Evolutionary conservation across 1,140 invertebrate genomes (phyloP), one percentile per base, ranked within the genome.

Genomic region (Dreissena rostriformis): DNA sequence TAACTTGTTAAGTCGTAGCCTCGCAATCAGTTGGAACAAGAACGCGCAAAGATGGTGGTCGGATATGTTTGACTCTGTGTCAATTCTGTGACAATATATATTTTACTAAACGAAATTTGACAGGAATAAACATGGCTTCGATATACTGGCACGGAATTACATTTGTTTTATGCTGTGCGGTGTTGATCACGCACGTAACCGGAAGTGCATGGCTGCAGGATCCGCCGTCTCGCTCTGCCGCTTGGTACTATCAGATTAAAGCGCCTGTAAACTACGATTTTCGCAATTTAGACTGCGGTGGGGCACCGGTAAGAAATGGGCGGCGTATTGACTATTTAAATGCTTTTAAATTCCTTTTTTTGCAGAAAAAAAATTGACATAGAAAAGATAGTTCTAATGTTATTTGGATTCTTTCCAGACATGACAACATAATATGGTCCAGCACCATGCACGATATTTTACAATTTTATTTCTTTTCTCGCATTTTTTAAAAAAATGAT

Each of bases 221-320:
- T 72, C 82, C 82, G 0, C 82, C 82, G 11, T 67, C 61, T 24
- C 67, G 82, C 22, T 84, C 82, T 0, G 82, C 82, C 8, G 73
- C 75, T 11, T 84, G 82, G 82, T 77, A 84, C 26, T 84, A 77
- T n/a, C 82, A 84, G 75, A 65, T 84, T 52, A 63, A 66, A 70
- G 66, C 82, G 15, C 82, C 82, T 8, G 74, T 84, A 22, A 84
- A 84, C 53, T 84, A 84, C 39, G 70, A 84, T 55, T 84, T 77
- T n/a, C 51, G 73, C 39, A 77, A 70, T 39, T 22, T 84, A n/a
- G 51, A 84, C 53, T 84, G 82, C 70, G 82, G 82, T 15, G 73
- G 53, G 17, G 52, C 19, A 71, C 66, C 67, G 74, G 82, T 84
- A 77, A 65, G 73, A 17, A 39, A 26, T 17, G 17, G n/a, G 12